Evolutionary conservation across 1,140 invertebrate species (phyloP), one percentile per base, ranked within the genome.

Genomic region (Leptoteleia sp.): DNA sequence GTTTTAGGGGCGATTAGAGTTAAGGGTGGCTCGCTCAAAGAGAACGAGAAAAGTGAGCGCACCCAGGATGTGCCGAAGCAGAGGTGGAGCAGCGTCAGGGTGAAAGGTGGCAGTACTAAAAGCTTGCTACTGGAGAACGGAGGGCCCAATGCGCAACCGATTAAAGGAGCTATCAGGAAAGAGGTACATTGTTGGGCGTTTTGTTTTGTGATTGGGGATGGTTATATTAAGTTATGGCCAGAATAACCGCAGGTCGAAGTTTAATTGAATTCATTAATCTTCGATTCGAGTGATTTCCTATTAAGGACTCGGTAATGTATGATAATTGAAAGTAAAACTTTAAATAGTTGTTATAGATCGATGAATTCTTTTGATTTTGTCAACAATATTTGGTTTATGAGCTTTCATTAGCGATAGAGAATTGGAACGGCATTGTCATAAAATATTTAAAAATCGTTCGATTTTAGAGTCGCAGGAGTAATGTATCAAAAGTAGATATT

Each of bases 111-210:
- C 19, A 90, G 89, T 47, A 89, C 87, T 40, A 89, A 88, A 79
- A 90, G 89, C 45, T 79, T 90, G 19, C 72, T 90, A 4, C 52
- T 89, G 54, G 89, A 90, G 55, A 90, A 89, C 68, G 88, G 88
- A 8, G 87, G 87, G 11, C 85, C 85, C 17, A 87, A 88, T 47
- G 55, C 81, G 4, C 64, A 77, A 48, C 61, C 72, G 7, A 38
- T 87, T 9, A 89, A 88, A 70, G 83, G 79, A 43, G 68, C 83
- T 47, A 76, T 86, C 27, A 82, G 62, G 27, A 87, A 87, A 83
- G 87, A 90, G 87, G 89, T 90, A 90, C n/a, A n/a, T 78, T 62
- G 13, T 8, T 2, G 27, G 8, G 8, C 9, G 27, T 7, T 29
- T 29, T 29, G 8, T 6, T 6, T 29, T n/a, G 6, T 7, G 27